phyloP scores from a whole-genome alignment of 2,113 vertebrate species.

The Sphyrna mokarran region DNA sequence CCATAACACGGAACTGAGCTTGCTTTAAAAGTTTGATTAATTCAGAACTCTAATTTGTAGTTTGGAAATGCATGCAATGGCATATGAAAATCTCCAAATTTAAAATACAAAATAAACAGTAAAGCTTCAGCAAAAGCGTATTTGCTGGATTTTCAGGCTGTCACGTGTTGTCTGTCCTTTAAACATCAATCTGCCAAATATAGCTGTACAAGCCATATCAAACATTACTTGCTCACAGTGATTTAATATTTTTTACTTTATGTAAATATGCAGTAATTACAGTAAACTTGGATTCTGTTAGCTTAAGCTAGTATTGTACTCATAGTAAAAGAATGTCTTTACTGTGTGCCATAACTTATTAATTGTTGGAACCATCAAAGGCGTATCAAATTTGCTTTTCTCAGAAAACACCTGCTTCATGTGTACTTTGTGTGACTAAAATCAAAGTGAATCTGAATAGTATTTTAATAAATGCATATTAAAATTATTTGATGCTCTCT shows the following conservation, averaged over 20 bases:
- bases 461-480: constrained; percentile 37
- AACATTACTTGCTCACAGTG: constrained; percentile 99
- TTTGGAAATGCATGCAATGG: constrained; percentile 56
- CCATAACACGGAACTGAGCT: neutral
- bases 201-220: constrained; percentile 97
- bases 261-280: constrained; percentile 99
- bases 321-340: constrained; percentile 34
- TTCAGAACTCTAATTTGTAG: constrained; percentile 32
- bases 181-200: constrained; percentile 70
- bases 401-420: constrained; percentile 36
- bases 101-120: constrained; percentile 66
- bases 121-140: constrained; percentile 61
- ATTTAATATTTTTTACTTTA: constrained; percentile 99
- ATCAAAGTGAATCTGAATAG: constrained; percentile 36
- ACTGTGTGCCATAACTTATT: constrained; percentile 38
- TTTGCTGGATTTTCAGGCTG: constrained; percentile 66
- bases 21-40: constrained; percentile 17
- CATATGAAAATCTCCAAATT: constrained; percentile 61
- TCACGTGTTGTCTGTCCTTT: constrained; percentile 68
- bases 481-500: constrained; percentile 35
- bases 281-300: constrained; percentile 99
- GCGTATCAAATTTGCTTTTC: constrained; percentile 36
- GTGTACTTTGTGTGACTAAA: constrained; percentile 37
- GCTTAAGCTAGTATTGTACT: constrained; percentile 81
- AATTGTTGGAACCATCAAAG: constrained; percentile 35